Conservation (phyloP, 2,797 vertebrate species). For the Rhinichthys osculus region DNA sequence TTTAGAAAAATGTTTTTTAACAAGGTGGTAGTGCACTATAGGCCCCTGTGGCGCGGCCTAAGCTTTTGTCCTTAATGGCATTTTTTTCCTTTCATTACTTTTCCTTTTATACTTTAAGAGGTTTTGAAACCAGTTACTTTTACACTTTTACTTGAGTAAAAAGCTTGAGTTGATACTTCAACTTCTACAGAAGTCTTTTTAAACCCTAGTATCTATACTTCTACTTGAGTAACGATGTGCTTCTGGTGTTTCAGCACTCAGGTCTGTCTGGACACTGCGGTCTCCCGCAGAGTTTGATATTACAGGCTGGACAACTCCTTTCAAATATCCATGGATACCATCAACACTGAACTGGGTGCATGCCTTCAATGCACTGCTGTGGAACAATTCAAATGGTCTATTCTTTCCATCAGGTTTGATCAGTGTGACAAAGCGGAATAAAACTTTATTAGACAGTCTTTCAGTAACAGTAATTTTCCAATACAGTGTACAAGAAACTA, state of each 20-base stretch:
- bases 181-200: too few species aligned
- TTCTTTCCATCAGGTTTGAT: not conserved
- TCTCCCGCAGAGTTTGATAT: slow-evolving; percentile 45
- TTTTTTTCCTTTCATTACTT: too few species aligned
- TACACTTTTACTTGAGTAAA: too few species aligned
- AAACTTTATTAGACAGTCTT: not conserved
- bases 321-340: slow-evolving; percentile 58
- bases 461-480: not conserved
- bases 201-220: too few species aligned
- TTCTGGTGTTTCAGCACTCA: slow-evolving; percentile 25
- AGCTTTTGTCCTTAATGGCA: too few species aligned
- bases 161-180: too few species aligned
- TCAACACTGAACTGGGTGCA: slow-evolving; percentile 51
- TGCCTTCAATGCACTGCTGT: not conserved
- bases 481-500: not conserved
- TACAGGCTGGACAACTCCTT: slow-evolving; percentile 36
- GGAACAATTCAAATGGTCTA: not conserved
- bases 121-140: too few species aligned
- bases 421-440: not conserved
- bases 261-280: slow-evolving; percentile 13
- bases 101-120: too few species aligned
- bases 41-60: too few species aligned
- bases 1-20: too few species aligned
- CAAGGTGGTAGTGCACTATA: too few species aligned
- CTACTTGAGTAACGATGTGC: not conserved